Base-by-base conservation (phyloP, 2,888 invertebrate species). In the Drosophila ustulata region DNA sequence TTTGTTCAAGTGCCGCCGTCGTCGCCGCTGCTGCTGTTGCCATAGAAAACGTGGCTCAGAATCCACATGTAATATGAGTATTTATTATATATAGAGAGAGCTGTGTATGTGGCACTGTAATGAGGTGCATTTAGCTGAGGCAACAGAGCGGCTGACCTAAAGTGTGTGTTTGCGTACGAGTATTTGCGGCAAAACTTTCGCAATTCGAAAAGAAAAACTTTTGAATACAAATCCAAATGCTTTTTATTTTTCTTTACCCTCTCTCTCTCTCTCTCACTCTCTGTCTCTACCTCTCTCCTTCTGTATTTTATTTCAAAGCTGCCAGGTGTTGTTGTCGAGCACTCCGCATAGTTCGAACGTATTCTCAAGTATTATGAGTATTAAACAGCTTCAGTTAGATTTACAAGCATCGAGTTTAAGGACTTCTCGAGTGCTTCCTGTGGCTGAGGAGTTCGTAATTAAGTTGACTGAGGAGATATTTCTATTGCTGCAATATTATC, bases 91-190 rank as follows among this genome's bases (percentile, higher is more conserved):
- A 47, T 23, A 26, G 28, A 50, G 28, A 53, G 37, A 50, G 58
- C 50, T 3, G 28, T 39, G 49, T 66, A 53, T 76, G 71, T 79
- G 71, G 65, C 80, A 66, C 70, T 66, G 74, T 85, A 83, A 83
- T 88, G 83, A 83, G 88, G 70, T 67, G 77, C 86, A 83, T 88
- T 83, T 83, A 83, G 82, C 79, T 72, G 70, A 80, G 71, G 74
- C 67, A 75, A 61, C 72, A 78, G 78, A 69, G 45, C 68, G 75
- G 39, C 64, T 65, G 67, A 64, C 66, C 71, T 63, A 50, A 64
- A 73, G 72, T 55, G 47, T 57, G 61, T 67, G 49, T 32, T 59
- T 46, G 43, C 25, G 28, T 18, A 32, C 26, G 5, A 18, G 37
- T 57, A 47, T 57, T 57, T 66, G 47, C 55, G 56, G 66, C 41